These are phyloP conservation scores for Albula glossodonta DNA, from an alignment of 2,113 vertebrate genomes.

Conservation along the genomic window DNA sequence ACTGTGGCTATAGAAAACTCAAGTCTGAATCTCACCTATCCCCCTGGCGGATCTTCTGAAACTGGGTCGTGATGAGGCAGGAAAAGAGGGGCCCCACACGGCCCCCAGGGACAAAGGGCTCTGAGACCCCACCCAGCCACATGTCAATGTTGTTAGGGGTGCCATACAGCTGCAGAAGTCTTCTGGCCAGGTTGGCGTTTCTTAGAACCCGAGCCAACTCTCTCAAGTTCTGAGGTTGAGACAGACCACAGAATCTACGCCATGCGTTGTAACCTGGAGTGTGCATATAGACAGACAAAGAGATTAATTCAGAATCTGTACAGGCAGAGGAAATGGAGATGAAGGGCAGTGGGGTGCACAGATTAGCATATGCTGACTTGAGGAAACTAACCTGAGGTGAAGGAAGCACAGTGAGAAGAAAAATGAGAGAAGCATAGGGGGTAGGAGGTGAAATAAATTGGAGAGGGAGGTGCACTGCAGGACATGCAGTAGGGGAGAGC, in stretches of 20 bases:
- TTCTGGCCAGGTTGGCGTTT: slow-evolving; percentile 55
- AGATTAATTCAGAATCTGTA: neutral
- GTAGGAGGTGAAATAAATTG: too few relatives aligned
- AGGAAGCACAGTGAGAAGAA: neutral
- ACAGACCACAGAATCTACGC: slow-evolving; percentile 68
- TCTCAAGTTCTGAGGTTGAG: slow-evolving; percentile 51
- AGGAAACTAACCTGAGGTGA: too few relatives aligned
- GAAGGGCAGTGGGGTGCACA: neutral
- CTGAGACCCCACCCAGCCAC: slow-evolving; percentile 72
- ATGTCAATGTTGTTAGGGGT: slow-evolving; percentile 69
- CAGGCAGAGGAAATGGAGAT: neutral
- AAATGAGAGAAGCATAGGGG: too few relatives aligned
- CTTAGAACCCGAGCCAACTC: slow-evolving; percentile 60
- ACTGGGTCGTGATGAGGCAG: slow-evolving; percentile 71
- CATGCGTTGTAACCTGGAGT: slow-evolving; percentile 72
- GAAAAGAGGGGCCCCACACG: slow-evolving; percentile 76
- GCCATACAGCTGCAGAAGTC: slow-evolving; percentile 63
- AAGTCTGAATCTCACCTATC: slow-evolving; percentile 61
- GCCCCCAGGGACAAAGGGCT: slow-evolving; percentile 70
- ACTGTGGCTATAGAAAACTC: neutral
- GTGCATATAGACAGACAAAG: neutral
- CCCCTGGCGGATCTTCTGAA: slow-evolving; percentile 63
- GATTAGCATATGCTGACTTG: neutral
- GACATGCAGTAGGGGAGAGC: neutral
- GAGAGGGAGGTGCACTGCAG: too few relatives aligned